Percentiles rank a stretch among this genome's conserved stretches.
Evolutionary conservation across 2,888 invertebrate genomes (phyloP).

Genomic region (Cephonodes hylas): DNA sequence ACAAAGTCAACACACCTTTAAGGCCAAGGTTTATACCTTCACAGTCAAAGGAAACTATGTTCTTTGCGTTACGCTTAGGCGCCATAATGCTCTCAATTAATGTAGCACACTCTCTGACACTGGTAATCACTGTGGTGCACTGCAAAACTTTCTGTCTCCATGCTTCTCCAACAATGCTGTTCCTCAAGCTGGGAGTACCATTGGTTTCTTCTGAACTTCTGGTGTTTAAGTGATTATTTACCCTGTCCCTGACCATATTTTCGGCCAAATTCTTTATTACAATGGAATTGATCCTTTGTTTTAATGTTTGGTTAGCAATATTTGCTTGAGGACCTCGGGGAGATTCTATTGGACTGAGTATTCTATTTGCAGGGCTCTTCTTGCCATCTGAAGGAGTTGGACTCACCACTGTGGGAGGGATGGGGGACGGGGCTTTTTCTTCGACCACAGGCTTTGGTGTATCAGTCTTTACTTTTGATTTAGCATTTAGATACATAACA

Average conservation of each 20-base stretch:
- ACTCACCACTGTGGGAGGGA: conserved; percentile 61
- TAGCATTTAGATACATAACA: conserved; percentile 78
- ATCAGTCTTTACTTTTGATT: conserved; percentile 74
- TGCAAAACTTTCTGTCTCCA: conserved; percentile 92
- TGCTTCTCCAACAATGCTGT: conserved; percentile 83
- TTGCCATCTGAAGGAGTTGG: conserved; percentile 74
- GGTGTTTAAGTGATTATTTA: conserved; percentile 72
- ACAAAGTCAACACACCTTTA: conserved; percentile 92
- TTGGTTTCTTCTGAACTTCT: conserved; percentile 68
- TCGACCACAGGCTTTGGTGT: conserved; percentile 73
- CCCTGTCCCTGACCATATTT: conserved; percentile 84
- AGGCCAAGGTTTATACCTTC: conserved; percentile 96
- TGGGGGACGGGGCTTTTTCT: conserved; percentile 61
- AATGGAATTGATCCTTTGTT: conserved; percentile 93
- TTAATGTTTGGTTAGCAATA: conserved; percentile 88
- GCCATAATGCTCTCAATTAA: conserved; percentile 88
- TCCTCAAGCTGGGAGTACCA: conserved; percentile 65
- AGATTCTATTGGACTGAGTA: conserved; percentile 78
- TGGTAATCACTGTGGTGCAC: conserved; percentile 90
- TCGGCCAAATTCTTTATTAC: conserved; percentile 94
- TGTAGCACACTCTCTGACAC: conserved; percentile 88
- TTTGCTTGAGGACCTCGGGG: conserved; percentile 72
- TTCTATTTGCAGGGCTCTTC: conserved; percentile 70
- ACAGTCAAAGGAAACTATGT: conserved; percentile 92
- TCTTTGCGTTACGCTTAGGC: conserved; percentile 76